A percentile compares a stretch with the other conserved stretches of the same genome.
Conservation (phyloP, 2,113 vertebrate species). For the Chaetura pelagica region DNA sequence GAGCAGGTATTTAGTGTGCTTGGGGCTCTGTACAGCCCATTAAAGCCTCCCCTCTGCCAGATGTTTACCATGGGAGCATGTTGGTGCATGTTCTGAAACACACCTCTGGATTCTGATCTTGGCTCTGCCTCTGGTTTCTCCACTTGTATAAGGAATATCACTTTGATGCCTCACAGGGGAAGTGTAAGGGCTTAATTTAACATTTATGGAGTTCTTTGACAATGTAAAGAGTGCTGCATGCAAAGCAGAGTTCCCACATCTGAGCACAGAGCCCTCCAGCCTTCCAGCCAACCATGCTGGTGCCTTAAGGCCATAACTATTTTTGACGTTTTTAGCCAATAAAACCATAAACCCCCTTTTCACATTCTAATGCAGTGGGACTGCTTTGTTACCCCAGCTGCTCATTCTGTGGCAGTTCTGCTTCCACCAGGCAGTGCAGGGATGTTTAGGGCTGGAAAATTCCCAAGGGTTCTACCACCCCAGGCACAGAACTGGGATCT, state of each 20-base stretch:
- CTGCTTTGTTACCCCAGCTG: rapidly evolving
- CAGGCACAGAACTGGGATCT: rapidly evolving
- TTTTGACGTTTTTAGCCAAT: neutral
- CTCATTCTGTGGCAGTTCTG: rapidly evolving
- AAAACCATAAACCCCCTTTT: rapidly evolving
- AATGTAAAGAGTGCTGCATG: neutral
- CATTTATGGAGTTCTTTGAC: constrained; percentile 40
- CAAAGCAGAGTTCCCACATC: neutral
- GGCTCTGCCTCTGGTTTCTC: neutral
- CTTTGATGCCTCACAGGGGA: constrained; percentile 50
- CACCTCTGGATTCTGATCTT: neutral
- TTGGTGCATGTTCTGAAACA: neutral
- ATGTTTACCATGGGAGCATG: neutral
- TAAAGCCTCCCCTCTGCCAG: neutral
- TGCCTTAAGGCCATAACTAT: neutral
- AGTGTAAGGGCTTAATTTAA: constrained; percentile 37
- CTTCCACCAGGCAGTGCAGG: rapidly evolving
- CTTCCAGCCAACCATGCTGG: neutral
- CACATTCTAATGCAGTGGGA: rapidly evolving
- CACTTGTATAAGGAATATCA: neutral
- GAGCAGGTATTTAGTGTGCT: neutral
- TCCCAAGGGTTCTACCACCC: rapidly evolving
- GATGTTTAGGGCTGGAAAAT: rapidly evolving
- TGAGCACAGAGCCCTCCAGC: neutral
- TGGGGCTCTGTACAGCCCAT: neutral